These are phyloP conservation scores for Nebria salina DNA, from an alignment of 2,888 invertebrate species.

Conservation along the genomic window DNA sequence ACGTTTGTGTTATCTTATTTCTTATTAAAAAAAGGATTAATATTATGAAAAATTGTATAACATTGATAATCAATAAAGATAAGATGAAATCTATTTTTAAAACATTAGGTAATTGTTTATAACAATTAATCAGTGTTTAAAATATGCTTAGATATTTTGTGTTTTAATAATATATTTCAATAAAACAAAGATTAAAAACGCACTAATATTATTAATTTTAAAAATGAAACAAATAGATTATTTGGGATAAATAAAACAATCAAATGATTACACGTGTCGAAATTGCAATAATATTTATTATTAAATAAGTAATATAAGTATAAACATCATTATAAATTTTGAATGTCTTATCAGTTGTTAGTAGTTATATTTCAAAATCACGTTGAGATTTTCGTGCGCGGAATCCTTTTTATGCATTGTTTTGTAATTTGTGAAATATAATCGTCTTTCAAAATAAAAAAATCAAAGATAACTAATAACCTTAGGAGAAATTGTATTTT, in stretches of 20 bases:
- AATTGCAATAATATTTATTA: not conserved
- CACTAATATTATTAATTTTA: not conserved
- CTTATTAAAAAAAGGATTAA: not conserved
- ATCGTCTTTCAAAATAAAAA: not conserved
- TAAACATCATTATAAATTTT: not conserved
- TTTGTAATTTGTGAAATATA: not conserved
- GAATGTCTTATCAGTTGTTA: not conserved
- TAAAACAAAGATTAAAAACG: not conserved
- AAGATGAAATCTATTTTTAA: not conserved
- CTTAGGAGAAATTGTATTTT: not conserved
- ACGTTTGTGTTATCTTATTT: not conserved
- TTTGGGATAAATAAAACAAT: too few relatives aligned
- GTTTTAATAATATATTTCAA: too few relatives aligned
- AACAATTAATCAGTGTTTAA: not conserved
- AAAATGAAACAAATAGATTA: not conserved
- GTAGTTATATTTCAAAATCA: not conserved
- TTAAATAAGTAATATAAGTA: not conserved
- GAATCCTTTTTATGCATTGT: not conserved
- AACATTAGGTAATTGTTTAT: not conserved
- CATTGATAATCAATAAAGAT: not conserved
- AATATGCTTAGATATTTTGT: too few relatives aligned
- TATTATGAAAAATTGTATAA: not conserved
- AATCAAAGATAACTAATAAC: not conserved
- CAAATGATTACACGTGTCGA: not conserved
- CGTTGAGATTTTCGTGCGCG: not conserved